Conservation (phyloP, 2,797 vertebrate species). For the Dallia pectoralis region DNA sequence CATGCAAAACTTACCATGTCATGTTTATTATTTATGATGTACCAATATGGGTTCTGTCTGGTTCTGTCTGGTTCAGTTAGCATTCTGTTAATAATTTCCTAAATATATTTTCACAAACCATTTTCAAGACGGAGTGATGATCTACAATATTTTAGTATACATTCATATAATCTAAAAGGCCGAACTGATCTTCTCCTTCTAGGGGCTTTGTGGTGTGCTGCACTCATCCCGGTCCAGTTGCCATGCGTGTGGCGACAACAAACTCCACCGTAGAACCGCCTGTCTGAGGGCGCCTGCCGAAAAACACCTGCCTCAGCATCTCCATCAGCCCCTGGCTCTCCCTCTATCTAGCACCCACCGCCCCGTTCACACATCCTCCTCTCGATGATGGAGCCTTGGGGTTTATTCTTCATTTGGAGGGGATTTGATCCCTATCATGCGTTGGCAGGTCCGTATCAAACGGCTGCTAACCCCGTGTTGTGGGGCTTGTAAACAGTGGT, state of each 20-base stretch:
- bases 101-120: too few relatives aligned
- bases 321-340: constrained; percentile 33
- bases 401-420: constrained; percentile 63
- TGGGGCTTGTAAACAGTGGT: constrained; percentile 70
- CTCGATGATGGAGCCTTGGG: constrained; percentile 47
- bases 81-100: too few relatives aligned
- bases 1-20: neutral
- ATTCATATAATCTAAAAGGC: too few relatives aligned
- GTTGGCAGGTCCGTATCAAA: constrained; percentile 54
- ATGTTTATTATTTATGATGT: neutral
- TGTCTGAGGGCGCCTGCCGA: constrained; percentile 15
- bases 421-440: constrained; percentile 68
- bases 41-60: too few relatives aligned
- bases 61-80: too few relatives aligned
- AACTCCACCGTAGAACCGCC: neutral
- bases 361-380: constrained; percentile 49
- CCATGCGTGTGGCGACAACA: constrained; percentile 15
- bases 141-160: too few relatives aligned
- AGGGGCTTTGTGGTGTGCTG: neutral
- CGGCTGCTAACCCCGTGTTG: constrained; percentile 53
- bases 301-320: constrained; percentile 59
- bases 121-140: too few relatives aligned
- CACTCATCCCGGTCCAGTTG: neutral
- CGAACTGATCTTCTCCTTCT: neutral
- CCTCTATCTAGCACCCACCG: constrained; percentile 34